These are phyloP conservation scores for Diploptera punctata DNA, from an alignment of 2,888 invertebrate genomes.

Conservation along the genomic window DNA sequence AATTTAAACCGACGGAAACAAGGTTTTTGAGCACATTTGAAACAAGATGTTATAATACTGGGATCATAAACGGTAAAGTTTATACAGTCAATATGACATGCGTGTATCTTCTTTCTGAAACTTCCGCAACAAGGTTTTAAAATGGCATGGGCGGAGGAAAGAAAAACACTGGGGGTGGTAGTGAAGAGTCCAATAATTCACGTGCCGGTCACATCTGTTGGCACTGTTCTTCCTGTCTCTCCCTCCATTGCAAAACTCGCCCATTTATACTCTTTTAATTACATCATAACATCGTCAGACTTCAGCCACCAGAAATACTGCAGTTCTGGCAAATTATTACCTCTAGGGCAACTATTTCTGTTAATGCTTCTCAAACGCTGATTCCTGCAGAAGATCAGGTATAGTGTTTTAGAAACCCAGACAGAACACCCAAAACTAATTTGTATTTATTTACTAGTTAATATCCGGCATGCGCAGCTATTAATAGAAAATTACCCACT, in stretches of 20 bases:
- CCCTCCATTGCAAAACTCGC: not conserved
- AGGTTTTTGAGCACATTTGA: not conserved
- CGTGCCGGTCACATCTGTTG: constrained; percentile 12
- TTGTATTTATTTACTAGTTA: too few relatives aligned
- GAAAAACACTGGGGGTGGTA: not conserved
- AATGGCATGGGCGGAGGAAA: not conserved
- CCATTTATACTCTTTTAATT: constrained; percentile 19
- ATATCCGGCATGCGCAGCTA: too few relatives aligned
- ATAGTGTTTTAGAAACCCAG: too few relatives aligned
- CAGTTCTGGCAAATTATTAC: not conserved
- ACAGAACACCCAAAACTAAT: too few relatives aligned
- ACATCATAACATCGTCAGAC: constrained; percentile 2
- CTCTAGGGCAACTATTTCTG: too few relatives aligned
- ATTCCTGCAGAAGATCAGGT: too few relatives aligned
- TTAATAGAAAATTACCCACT: too few relatives aligned
- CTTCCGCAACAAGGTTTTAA: constrained; percentile 1
- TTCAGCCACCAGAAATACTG: not conserved
- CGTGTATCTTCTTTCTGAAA: not conserved
- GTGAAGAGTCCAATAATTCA: constrained; percentile 12
- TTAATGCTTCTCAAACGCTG: too few relatives aligned
- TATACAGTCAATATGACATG: constrained; percentile 14
- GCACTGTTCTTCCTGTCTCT: not conserved
- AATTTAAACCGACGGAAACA: not conserved
- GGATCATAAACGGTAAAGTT: constrained; percentile 17
- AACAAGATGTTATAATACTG: not conserved